These are phyloP conservation scores for Drosophila sturtevanti DNA, from an alignment of 1,140 invertebrate species.

Conservation along the genomic window DNA sequence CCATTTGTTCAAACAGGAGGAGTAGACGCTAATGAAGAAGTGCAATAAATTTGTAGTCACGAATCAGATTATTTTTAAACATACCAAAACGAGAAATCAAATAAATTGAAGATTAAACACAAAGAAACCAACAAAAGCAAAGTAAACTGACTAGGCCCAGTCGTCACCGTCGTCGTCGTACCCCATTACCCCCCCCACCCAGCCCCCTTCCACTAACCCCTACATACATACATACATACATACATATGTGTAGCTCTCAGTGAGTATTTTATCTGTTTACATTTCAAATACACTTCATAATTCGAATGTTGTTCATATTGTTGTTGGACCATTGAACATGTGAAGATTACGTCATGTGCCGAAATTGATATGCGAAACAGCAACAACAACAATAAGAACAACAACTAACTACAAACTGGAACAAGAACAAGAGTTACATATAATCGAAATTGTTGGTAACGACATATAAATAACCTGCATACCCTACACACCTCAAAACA, in stretches of 20 bases:
- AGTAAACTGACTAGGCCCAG: constrained; percentile 2
- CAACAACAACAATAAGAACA: constrained; percentile 43
- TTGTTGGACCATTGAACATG: constrained; percentile 60
- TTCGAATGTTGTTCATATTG: constrained; percentile 38
- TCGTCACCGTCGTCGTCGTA: not conserved
- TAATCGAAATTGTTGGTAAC: not conserved
- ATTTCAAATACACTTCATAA: constrained; percentile 77
- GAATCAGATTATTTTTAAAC: constrained; percentile 4
- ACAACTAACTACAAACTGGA: constrained; percentile 26
- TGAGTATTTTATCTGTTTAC: constrained; percentile 68
- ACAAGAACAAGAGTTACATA: constrained; percentile 23
- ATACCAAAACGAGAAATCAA: not conserved
- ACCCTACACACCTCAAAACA: not conserved
- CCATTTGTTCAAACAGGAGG: constrained; percentile 20
- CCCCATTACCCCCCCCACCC: not conserved
- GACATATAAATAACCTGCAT: not conserved
- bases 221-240: not conserved
- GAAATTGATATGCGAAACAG: constrained; percentile 75
- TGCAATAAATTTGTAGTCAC: constrained; percentile 1
- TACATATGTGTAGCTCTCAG: not conserved
- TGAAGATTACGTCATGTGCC: constrained; percentile 79
- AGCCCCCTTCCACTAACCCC: not conserved
- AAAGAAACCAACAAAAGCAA: not conserved
- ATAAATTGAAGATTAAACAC: not conserved
- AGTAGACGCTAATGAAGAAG: not conserved